Evolutionary conservation across 1,140 invertebrate species (phyloP).

Genomic region (Eupristina koningsbergeri): DNA sequence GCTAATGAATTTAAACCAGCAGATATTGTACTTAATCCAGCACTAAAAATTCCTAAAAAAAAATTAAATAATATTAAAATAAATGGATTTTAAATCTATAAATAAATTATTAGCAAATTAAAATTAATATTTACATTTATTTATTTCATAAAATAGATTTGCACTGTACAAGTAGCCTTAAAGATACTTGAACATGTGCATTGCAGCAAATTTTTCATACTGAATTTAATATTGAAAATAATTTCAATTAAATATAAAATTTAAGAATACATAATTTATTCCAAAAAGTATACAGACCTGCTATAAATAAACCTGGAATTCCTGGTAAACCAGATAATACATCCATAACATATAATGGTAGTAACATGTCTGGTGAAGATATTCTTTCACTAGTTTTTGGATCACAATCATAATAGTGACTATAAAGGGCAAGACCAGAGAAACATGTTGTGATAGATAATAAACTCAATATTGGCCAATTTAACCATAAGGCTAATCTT

Average conservation of each 20-base stretch:
- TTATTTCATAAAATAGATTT: neutral
- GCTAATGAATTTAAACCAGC: conserved; percentile 88
- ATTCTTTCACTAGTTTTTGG: conserved; percentile 77
- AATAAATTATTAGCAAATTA: neutral
- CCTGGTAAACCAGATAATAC: conserved; percentile 80
- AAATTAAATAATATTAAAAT: too few species aligned
- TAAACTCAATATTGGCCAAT: conserved; percentile 80
- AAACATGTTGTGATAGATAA: conserved; percentile 82
- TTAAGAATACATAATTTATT: neutral
- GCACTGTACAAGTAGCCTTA: too few species aligned
- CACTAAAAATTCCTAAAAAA: conserved; percentile 82
- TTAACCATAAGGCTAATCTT: conserved; percentile 79
- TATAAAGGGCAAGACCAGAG: conserved; percentile 85
- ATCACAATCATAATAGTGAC: conserved; percentile 84
- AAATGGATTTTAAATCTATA: neutral
- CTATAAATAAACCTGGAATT: conserved; percentile 85
- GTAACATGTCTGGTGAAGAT: conserved; percentile 75
- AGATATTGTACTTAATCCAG: conserved; percentile 88
- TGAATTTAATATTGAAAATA: conserved; percentile 18
- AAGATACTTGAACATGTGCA: too few species aligned
- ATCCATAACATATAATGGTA: conserved; percentile 87
- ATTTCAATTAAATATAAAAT: conserved; percentile 12
- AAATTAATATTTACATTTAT: neutral
- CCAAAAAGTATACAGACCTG: conserved; percentile 67
- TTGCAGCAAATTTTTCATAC: too few species aligned